These are phyloP conservation scores for Uropsilus gracilis DNA, from an alignment of 2,113 vertebrate genomes.

Conservation along the genomic window DNA sequence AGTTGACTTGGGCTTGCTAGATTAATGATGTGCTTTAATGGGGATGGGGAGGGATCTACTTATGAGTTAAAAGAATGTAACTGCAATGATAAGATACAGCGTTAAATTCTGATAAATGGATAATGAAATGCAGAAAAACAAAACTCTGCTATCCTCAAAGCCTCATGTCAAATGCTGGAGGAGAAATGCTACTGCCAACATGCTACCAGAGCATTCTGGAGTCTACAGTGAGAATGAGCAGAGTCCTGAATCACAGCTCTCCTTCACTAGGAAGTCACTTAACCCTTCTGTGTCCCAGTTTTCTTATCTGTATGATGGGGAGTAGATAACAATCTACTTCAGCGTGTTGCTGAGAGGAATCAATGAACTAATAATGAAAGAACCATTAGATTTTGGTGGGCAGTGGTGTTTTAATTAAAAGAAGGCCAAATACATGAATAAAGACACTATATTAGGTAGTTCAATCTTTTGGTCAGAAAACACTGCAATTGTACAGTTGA, in stretches of 20 bases:
- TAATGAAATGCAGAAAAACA: not conserved
- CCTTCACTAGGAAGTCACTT: not conserved
- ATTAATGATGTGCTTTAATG: not conserved
- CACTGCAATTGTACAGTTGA: constrained; percentile 22
- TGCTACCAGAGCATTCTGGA: not conserved
- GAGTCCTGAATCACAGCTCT: not conserved
- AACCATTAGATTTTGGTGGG: not conserved
- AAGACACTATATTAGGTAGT: not conserved
- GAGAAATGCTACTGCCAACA: not conserved
- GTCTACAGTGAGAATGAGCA: not conserved
- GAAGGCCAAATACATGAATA: not conserved
- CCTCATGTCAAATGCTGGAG: not conserved
- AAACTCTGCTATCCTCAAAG: not conserved
- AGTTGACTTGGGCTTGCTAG: not conserved
- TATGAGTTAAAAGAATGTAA: not conserved
- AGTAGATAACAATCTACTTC: not conserved
- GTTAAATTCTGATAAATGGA: constrained; percentile 1
- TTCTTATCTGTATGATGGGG: not conserved
- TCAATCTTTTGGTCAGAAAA: constrained; percentile 10
- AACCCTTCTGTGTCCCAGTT: not conserved
- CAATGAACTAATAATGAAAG: not conserved
- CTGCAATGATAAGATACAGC: not conserved
- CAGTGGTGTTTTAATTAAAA: not conserved
- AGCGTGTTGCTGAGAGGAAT: not conserved
- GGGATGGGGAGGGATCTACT: not conserved